Conservation (phyloP, 2,888 invertebrate species). For the Sesia bembeciformis region DNA sequence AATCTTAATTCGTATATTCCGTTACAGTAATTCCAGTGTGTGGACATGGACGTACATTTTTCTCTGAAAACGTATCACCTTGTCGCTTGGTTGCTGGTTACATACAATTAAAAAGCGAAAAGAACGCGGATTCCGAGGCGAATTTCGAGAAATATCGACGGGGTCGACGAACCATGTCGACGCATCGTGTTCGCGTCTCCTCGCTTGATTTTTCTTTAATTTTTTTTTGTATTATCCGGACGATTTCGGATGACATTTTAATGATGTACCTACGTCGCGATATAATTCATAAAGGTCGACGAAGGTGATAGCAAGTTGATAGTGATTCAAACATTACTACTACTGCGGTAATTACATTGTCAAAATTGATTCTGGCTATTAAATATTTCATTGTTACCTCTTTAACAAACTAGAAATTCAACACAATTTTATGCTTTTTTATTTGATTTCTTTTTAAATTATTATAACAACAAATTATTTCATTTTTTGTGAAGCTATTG, state of each 20-base stretch:
- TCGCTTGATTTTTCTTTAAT: conserved; percentile 49
- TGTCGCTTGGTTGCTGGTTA: conserved; percentile 59
- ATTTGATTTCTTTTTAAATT: no score
- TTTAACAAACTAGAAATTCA: no score
- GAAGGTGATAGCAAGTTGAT: no score
- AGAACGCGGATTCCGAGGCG: conserved; percentile 64
- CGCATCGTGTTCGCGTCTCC: conserved; percentile 64
- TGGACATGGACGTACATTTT: conserved; percentile 45
- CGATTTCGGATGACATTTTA: conserved; percentile 38
- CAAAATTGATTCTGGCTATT: no score
- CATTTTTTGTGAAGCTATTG: no score
- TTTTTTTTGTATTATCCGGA: conserved; percentile 46
- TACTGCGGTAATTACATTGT: no score
- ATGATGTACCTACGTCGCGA: conserved; percentile 16
- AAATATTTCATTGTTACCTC: no score
- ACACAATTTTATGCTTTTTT: no score
- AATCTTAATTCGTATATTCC: conserved; percentile 57
- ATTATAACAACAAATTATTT: no score
- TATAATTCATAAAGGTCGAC: background rate
- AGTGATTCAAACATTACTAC: no score
- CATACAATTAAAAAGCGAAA: conserved; percentile 72
- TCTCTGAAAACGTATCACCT: conserved; percentile 66
- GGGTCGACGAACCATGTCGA: conserved; percentile 65
- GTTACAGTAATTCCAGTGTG: conserved; percentile 57
- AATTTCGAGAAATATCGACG: conserved; percentile 72